A percentile compares a stretch with the other conserved stretches of the same genome.
Conservation (phyloP, 2,888 invertebrate species). For the Drosophila limbata region DNA sequence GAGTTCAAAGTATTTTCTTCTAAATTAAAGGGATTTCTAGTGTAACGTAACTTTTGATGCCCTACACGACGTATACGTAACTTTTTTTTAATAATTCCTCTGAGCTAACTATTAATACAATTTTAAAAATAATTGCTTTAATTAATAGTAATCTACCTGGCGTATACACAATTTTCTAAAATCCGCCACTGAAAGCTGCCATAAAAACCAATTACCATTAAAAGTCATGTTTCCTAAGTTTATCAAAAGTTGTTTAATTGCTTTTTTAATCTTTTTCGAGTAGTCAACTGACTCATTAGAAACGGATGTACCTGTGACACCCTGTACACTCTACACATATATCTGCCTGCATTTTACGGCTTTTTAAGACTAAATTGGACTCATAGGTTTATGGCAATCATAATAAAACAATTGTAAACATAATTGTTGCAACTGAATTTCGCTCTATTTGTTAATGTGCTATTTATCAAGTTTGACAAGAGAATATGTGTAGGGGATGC, state of each 20-base stretch:
- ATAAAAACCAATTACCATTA: constrained; percentile 3
- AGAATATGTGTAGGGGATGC: constrained; percentile 4
- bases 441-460: not conserved
- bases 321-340: not conserved
- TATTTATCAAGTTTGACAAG: constrained; percentile 27
- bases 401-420: constrained; percentile 20
- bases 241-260: constrained; percentile 11
- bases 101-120: too few relatives aligned
- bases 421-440: constrained; percentile 22
- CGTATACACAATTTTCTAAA: constrained; percentile 4
- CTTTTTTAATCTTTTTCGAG: not conserved
- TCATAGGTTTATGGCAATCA: constrained; percentile 2
- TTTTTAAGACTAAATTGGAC: constrained; percentile 1
- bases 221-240: not conserved
- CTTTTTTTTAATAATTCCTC: not conserved
- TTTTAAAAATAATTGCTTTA: too few relatives aligned
- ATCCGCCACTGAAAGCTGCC: not conserved
- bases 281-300: not conserved
- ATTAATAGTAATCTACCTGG: too few relatives aligned
- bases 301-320: not conserved
- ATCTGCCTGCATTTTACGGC: constrained; percentile 5
- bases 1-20: not conserved
- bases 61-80: not conserved
- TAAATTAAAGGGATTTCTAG: not conserved
- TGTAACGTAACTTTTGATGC: too few relatives aligned